Percentiles rank a stretch among this genome's conserved stretches.
Conservation (phyloP, 2,797 vertebrate species). For the Balearica regulorum region DNA sequence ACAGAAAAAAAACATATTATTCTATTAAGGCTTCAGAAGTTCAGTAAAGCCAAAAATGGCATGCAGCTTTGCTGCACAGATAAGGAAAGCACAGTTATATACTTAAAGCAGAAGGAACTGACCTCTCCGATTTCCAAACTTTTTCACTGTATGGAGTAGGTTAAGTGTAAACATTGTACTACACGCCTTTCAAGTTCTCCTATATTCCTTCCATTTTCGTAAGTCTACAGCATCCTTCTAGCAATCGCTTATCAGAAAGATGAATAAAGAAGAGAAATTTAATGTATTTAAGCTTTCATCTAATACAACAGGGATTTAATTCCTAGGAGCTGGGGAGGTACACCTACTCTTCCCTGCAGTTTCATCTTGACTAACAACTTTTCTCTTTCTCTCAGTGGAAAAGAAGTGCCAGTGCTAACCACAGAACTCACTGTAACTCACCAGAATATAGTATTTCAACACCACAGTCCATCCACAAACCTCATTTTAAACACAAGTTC, state of each 20-base stretch:
- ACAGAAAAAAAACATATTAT: background rate
- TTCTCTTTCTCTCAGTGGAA: background rate
- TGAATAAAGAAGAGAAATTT: background rate
- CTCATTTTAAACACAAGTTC: background rate
- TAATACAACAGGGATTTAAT: background rate
- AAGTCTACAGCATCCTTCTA: background rate
- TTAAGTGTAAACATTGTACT: background rate
- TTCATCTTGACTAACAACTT: background rate
- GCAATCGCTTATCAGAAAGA: background rate
- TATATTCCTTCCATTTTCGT: background rate
- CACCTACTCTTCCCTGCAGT: background rate
- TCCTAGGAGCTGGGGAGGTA: background rate
- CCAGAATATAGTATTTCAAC: background rate
- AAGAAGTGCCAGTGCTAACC: background rate
- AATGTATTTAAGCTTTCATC: background rate
- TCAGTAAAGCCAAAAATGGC: constrained; percentile 34
- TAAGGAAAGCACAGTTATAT: background rate
- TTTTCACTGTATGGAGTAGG: background rate
- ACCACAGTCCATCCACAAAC: background rate
- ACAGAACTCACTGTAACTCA: background rate
- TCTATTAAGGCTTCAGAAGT: constrained; percentile 23
- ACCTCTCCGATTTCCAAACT: background rate
- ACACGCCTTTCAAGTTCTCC: background rate
- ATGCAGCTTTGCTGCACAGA: background rate
- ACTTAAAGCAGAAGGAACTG: background rate